Conservation (phyloP, 2,888 invertebrate genomes). For the Rhagonycha fulva region DNA sequence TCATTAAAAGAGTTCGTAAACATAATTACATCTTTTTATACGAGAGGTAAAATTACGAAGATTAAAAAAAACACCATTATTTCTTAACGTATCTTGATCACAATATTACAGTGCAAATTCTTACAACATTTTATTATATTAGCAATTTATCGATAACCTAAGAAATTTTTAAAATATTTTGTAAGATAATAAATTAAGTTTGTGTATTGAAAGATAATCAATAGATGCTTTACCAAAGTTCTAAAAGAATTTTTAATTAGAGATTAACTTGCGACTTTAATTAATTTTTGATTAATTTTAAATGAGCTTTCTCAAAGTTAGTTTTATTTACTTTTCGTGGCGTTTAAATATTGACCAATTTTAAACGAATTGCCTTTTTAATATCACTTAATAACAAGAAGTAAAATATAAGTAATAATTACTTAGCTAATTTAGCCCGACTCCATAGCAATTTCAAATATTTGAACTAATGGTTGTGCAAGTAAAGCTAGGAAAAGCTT, state of each 20-base stretch:
- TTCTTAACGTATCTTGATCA: neutral
- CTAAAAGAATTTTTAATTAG: slow-evolving; percentile 30
- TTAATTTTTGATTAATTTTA: slow-evolving; percentile 19
- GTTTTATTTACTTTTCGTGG: slow-evolving; percentile 6
- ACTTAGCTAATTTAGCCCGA: neutral
- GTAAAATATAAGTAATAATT: neutral
- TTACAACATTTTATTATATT: neutral
- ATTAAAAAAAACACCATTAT: neutral
- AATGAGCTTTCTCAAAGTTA: slow-evolving; percentile 3
- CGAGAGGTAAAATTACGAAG: neutral
- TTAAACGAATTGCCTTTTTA: neutral
- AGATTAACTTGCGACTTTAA: slow-evolving; percentile 26
- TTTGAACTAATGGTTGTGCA: neutral
- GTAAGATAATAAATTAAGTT: slow-evolving; percentile 26
- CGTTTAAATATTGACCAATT: slow-evolving; percentile 8
- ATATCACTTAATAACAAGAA: neutral
- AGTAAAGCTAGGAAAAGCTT: neutral
- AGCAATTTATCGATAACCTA: neutral
- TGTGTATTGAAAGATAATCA: slow-evolving; percentile 26
- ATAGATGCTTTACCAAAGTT: slow-evolving; percentile 15
- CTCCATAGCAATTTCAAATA: neutral
- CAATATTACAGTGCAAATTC: neutral
- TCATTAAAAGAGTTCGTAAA: neutral
- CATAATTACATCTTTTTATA: neutral
- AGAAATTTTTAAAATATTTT: slow-evolving; percentile 14